These are phyloP conservation scores for Helostoma temminkii DNA, from an alignment of 2,797 vertebrate species.

Conservation along the genomic window DNA sequence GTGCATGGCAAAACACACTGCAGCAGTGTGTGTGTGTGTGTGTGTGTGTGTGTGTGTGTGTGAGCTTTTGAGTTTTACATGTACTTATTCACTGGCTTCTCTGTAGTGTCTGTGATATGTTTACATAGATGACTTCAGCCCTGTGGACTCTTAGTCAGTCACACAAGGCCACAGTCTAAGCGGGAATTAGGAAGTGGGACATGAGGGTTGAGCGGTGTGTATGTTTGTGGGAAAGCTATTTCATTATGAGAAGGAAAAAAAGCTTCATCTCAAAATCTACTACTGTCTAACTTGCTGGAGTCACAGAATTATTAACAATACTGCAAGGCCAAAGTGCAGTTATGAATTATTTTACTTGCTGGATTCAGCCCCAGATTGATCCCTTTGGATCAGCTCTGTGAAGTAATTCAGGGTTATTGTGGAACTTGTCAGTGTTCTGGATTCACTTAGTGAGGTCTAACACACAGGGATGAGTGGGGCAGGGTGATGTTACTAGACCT, in stretches of 20 bases:
- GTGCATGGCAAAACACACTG: constrained; percentile 27
- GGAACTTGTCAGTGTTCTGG: constrained; percentile 44
- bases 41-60: constrained; percentile 10
- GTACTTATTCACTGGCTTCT: constrained; percentile 41
- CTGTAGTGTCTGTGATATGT: constrained; percentile 65
- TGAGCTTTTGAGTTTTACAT: constrained; percentile 13
- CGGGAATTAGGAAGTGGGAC: constrained; percentile 40
- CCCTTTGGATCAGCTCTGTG: constrained; percentile 7
- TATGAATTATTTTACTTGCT: constrained; percentile 6
- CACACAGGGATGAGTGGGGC: constrained; percentile 23
- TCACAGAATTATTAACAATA: not conserved
- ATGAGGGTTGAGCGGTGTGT: constrained; percentile 26
- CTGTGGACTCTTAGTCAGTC: constrained; percentile 51
- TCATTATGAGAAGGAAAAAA: not conserved
- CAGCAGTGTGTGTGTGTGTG: constrained; percentile 8
- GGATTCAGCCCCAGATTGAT: constrained; percentile 21
- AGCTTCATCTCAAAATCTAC: not conserved
- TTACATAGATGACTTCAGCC: constrained; percentile 74
- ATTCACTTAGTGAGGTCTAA: constrained; percentile 56
- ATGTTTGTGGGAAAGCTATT: not conserved
- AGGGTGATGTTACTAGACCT: constrained; percentile 42
- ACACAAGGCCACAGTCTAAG: constrained; percentile 37
- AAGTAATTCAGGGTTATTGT: constrained; percentile 22
- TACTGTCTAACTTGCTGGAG: not conserved
- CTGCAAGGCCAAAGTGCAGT: not conserved